These are phyloP conservation scores for Sebastes itinus DNA, from an alignment of 2,797 vertebrate species.

Conservation along the genomic window DNA sequence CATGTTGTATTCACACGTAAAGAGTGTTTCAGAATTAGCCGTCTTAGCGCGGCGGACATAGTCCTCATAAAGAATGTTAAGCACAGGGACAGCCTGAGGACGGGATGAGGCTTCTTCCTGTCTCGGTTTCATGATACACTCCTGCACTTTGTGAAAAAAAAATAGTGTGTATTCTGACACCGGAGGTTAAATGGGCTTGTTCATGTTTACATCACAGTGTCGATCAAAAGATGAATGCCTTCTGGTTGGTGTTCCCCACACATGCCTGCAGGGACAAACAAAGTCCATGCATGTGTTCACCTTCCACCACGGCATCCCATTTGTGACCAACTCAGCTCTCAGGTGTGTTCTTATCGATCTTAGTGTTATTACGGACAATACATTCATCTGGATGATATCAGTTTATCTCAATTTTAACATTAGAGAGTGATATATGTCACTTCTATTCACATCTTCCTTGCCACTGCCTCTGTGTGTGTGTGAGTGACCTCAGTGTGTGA, in stretches of 20 bases:
- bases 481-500: slow-evolving; percentile 13
- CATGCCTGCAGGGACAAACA: slow-evolving; percentile 38
- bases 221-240: slow-evolving; percentile 69
- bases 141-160: slow-evolving; percentile 6
- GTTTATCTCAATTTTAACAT: neutral
- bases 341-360: neutral
- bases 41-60: neutral
- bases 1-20: neutral
- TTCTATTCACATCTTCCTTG: neutral
- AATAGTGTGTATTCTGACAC: slow-evolving; percentile 57
- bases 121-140: slow-evolving; percentile 5
- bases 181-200: slow-evolving; percentile 44
- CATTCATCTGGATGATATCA: neutral
- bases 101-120: slow-evolving; percentile 37
- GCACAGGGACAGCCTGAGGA: slow-evolving; percentile 15
- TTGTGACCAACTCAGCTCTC: neutral
- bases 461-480: neutral
- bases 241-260: slow-evolving; percentile 43
- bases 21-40: neutral
- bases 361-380: neutral
- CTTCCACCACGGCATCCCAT: neutral
- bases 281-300: neutral
- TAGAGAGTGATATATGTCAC: neutral
- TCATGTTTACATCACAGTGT: slow-evolving; percentile 77
- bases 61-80: neutral